Percentiles rank a stretch among this genome's conserved stretches.
These are phyloP conservation scores for Rhinolophus sinicus DNA, from an alignment of 2,113 vertebrate genomes.

Conservation along the genomic window DNA sequence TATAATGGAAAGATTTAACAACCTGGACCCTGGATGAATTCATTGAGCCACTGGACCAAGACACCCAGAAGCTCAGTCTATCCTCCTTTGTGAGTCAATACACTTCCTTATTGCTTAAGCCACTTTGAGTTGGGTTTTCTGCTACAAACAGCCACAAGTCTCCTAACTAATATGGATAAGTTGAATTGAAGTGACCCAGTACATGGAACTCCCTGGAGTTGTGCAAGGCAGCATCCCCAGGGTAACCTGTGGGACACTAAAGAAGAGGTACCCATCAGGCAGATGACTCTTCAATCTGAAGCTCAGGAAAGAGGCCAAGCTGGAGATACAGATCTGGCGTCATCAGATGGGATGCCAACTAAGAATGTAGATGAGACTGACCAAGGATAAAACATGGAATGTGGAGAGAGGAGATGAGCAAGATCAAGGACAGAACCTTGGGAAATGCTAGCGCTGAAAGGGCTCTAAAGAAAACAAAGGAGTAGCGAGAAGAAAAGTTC, in stretches of 20 bases:
- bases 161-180: background rate
- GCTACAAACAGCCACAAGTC: background rate
- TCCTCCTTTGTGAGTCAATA: background rate
- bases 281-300: background rate
- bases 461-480: background rate
- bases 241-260: background rate
- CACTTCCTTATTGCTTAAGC: background rate
- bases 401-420: background rate
- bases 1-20: background rate
- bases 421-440: background rate
- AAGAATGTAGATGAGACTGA: background rate
- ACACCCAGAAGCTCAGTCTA: background rate
- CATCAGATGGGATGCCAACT: background rate
- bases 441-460: rapidly evolving
- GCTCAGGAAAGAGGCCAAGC: background rate
- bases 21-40: background rate
- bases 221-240: background rate
- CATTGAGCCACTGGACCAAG: background rate
- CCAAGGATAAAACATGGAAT: background rate
- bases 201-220: background rate
- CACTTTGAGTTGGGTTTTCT: background rate
- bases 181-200: background rate
- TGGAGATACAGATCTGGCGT: background rate
- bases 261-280: background rate
- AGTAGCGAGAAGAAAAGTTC: background rate